These are phyloP conservation scores for Psilopogon haemacephalus DNA, from an alignment of 2,113 vertebrate species.

Conservation along the genomic window DNA sequence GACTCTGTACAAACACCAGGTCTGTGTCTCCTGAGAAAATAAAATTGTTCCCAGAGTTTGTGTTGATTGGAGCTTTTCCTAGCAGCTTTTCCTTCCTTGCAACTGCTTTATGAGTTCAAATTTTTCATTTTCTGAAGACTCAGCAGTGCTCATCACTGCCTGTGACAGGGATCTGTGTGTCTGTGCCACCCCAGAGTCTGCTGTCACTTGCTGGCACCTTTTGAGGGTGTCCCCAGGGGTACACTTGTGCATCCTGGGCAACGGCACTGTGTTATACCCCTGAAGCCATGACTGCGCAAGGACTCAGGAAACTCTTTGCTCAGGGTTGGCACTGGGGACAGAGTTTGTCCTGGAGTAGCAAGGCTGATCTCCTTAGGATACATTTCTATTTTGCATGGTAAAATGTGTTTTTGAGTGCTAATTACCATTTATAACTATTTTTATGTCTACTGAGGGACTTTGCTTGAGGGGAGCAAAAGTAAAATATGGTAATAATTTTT, in stretches of 20 bases:
- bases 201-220: not conserved
- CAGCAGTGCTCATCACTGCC: not conserved
- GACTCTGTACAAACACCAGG: not conserved
- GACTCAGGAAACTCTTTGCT: not conserved
- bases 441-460: not conserved
- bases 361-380: not conserved
- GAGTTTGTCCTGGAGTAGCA: not conserved
- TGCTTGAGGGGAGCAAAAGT: not conserved
- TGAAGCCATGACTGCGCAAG: accelerated
- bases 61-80: not conserved
- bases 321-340: not conserved
- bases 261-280: accelerated
- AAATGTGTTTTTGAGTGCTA: not conserved
- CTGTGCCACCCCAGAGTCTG: not conserved
- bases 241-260: accelerated
- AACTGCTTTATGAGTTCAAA: not conserved
- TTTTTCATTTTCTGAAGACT: not conserved
- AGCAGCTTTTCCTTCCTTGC: not conserved
- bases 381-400: not conserved
- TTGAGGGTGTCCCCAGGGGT: not conserved
- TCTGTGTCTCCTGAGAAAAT: not conserved
- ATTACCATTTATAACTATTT: not conserved
- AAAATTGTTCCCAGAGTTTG: not conserved
- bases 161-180: not conserved
- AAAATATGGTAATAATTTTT: not conserved